A percentile compares a stretch with the other conserved stretches of the same genome.
phyloP scores from a whole-genome alignment of 2,888 invertebrate genomes.

The Acanthoscelides obtectus region DNA sequence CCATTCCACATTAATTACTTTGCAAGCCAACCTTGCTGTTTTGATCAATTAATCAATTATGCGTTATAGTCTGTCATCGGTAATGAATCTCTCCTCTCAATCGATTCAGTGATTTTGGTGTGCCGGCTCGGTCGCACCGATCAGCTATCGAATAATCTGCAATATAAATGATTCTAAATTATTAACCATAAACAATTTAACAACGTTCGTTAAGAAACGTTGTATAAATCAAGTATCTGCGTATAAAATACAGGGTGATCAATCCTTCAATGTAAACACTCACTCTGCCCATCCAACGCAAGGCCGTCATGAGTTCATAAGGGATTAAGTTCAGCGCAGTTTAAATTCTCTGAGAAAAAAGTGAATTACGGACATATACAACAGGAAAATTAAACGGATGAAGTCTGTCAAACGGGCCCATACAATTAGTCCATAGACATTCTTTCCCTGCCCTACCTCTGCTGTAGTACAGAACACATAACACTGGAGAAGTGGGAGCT shows the following conservation, averaged over 20 bases:
- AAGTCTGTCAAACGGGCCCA: no score
- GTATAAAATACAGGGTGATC: not conserved
- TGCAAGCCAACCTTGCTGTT: not conserved
- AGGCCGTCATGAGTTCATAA: no score
- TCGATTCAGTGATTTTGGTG: not conserved
- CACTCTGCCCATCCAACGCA: no score
- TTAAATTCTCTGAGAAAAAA: no score
- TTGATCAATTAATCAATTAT: not conserved
- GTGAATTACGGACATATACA: no score
- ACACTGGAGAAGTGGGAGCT: no score
- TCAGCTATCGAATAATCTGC: not conserved
- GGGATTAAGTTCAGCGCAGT: no score
- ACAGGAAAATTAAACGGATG: no score
- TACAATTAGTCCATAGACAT: no score
- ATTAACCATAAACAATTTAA: not conserved
- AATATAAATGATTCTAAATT: not conserved
- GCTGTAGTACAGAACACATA: no score
- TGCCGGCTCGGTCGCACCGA: not conserved
- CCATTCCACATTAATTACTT: not conserved
- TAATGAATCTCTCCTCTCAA: not conserved
- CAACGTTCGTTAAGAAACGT: not conserved
- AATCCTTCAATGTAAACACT: no score
- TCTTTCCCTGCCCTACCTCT: no score
- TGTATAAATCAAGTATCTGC: not conserved
- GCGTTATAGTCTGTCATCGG: not conserved